Evolutionary conservation across 2,797 vertebrate genomes (phyloP), one percentile per base, ranked within the genome.

Genomic region (Caiman crocodilus): DNA sequence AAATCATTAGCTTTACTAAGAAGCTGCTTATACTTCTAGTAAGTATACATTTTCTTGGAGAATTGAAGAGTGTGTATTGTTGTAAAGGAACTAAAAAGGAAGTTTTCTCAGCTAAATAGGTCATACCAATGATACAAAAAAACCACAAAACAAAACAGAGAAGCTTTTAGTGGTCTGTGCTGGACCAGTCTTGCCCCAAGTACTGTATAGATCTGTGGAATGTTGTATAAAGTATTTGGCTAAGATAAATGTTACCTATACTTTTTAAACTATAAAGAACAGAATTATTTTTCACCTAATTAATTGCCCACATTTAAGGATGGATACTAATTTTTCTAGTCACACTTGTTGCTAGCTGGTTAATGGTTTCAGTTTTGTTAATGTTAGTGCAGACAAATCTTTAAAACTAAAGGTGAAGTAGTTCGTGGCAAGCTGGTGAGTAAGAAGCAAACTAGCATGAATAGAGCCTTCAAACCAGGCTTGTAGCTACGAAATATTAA

Each of bases 151-250:
- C n/a, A n/a, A 35, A 35, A 35, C 42, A 73, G 76, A 89, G 32
- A 59, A 84, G 59, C 30, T 78, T 94, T 21, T 73, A 42, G 85
- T 58, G 69, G 2, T 1, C 0, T 69, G 13, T 91, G 81, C 67
- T 67, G 77, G 82, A 71, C 71, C 84, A 0, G 0, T 57, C 35
- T 64, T 82, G 0, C 75, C 20, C 42, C 0, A 0, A 85, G 76
- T 23, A 93, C 23, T 0, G 14, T 87, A 11, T 64, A 76, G 32
- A 56, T 89, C 10, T 69, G 71, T 83, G 63, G 28, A n/a, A 28
- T 14, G 5, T 55, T 59, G 28, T 21, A 56, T 3, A 3, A 84
- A 91, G 93, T 84, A 1, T 32, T 57, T 84, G 65, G 81, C 57
- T 76, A 67, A 80, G 12, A 1, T 15, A 14, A 55, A 84, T 13